phyloP scores from a whole-genome alignment of 2,888 invertebrate genomes.

The Pyrocoelia pectoralis region DNA sequence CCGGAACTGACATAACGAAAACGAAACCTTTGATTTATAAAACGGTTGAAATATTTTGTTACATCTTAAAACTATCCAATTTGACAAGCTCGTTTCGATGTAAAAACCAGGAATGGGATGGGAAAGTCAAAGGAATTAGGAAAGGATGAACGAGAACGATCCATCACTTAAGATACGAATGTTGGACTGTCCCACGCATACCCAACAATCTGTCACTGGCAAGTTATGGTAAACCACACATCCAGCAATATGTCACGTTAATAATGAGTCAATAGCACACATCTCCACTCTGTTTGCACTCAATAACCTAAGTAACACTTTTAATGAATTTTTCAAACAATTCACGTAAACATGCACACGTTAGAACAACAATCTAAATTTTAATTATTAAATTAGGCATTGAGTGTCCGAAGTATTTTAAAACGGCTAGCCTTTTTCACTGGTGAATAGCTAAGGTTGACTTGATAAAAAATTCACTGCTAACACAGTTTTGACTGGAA shows the following conservation, averaged over 20 bases:
- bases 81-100: conserved; percentile 1
- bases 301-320: too few relatives aligned
- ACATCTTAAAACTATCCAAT: not conserved
- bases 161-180: conserved; percentile 54
- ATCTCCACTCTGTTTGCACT: too few relatives aligned
- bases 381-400: too few relatives aligned
- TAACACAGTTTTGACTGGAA: too few relatives aligned
- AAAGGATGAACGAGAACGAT: conserved; percentile 46
- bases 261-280: conserved; percentile 5
- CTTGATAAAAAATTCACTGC: too few relatives aligned
- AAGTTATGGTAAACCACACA: conserved; percentile 50
- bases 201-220: conserved; percentile 56
- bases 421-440: too few relatives aligned
- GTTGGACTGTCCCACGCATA: conserved; percentile 47
- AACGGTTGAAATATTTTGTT: not conserved
- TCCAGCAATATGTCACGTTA: conserved; percentile 45
- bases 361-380: too few relatives aligned
- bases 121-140: conserved; percentile 5
- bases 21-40: conserved; percentile 40
- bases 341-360: too few relatives aligned
- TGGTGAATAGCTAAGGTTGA: too few relatives aligned
- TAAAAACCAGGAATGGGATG: conserved; percentile 15
- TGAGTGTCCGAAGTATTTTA: too few relatives aligned
- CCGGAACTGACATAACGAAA: conserved; percentile 41
- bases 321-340: too few relatives aligned